Conservation (phyloP, 2,113 vertebrate genomes). For the Camarhynchus parvulus region DNA sequence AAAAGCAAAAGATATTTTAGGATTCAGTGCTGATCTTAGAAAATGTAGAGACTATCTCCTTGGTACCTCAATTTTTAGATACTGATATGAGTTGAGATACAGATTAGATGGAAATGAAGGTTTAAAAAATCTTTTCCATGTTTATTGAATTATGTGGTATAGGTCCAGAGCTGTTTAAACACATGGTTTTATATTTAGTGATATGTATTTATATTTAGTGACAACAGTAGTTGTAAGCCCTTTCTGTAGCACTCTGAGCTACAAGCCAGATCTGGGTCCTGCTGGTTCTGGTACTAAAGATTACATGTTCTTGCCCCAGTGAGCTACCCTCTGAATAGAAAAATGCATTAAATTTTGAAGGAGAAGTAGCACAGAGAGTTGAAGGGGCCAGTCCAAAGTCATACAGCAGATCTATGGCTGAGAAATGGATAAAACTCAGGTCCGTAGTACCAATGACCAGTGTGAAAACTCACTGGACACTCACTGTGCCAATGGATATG, state of each 20-base stretch:
- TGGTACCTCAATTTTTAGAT: neutral
- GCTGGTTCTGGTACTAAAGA: neutral
- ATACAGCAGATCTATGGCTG: neutral
- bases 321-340: neutral
- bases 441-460: neutral
- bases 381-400: neutral
- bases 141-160: neutral
- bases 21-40: neutral
- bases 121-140: neutral
- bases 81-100: accelerated
- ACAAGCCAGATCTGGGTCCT: neutral
- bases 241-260: neutral
- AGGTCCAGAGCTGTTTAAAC: neutral
- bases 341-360: neutral
- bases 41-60: neutral
- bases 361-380: neutral
- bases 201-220: neutral
- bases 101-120: neutral
- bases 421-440: neutral
- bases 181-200: neutral
- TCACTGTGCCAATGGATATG: neutral
- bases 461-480: neutral
- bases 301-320: neutral
- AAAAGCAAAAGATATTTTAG: neutral
- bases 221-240: neutral